phyloP scores from a whole-genome alignment of 2,797 vertebrate species.

The Sparidentex hasta region DNA sequence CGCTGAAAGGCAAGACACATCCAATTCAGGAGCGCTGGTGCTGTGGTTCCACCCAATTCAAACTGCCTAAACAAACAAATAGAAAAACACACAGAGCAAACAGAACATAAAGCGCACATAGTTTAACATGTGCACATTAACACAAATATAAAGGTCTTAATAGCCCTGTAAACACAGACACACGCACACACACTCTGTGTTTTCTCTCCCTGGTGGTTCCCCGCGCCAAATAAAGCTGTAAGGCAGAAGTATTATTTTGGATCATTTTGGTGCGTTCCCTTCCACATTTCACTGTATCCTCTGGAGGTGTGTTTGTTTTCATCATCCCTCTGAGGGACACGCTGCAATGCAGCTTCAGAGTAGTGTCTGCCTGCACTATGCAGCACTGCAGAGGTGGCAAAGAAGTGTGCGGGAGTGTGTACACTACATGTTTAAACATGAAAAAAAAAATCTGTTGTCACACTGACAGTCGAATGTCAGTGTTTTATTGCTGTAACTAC shows the following conservation, averaged over 20 bases:
- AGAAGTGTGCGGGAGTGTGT: background rate
- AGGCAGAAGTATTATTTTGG: constrained; percentile 39
- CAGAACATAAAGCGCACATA: background rate
- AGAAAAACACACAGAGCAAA: constrained; percentile 17
- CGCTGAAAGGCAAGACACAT: background rate
- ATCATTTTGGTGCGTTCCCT: constrained; percentile 22
- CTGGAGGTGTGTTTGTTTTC: constrained; percentile 55
- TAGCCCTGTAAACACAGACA: background rate
- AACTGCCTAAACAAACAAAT: background rate
- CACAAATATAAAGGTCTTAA: constrained; percentile 18
- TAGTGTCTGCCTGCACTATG: constrained; percentile 18
- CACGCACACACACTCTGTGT: background rate
- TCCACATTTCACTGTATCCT: constrained; percentile 49
- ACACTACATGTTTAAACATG: constrained; percentile 19
- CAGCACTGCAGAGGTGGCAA: constrained; percentile 55
- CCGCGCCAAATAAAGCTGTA: constrained; percentile 4
- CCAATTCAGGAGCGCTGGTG: background rate
- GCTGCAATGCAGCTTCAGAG: constrained; percentile 47
- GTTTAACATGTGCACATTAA: background rate
- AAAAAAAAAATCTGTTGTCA: constrained; percentile 16
- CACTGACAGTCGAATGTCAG: background rate
- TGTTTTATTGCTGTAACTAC: background rate
- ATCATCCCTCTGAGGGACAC: constrained; percentile 44
- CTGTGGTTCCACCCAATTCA: constrained; percentile 16
- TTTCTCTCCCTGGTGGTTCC: constrained; percentile 10